Evolutionary conservation across 2,113 vertebrate genomes (phyloP).

Genomic region (Phalacrocorax carbo): DNA sequence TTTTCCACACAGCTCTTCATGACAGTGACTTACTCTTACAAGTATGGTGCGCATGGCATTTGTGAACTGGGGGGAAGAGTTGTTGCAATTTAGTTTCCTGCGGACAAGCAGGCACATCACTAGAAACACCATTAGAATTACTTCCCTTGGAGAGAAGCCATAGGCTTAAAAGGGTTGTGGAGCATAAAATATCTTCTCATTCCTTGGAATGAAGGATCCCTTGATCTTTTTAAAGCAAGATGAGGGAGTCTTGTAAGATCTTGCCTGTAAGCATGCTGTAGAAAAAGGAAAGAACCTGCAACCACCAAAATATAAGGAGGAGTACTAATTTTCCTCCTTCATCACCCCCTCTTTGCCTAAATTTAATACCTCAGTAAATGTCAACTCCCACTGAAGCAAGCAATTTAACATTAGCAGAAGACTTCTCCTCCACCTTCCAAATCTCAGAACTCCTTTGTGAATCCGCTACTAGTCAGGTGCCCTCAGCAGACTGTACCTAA

Average conservation of each 20-base stretch:
- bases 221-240: constrained; percentile 24
- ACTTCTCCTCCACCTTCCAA: background rate
- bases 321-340: constrained; percentile 1
- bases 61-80: background rate
- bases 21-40: background rate
- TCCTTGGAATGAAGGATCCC: constrained; percentile 31
- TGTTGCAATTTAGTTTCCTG: background rate
- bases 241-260: constrained; percentile 12
- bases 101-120: background rate
- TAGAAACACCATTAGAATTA: constrained; percentile 20
- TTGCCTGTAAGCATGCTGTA: background rate
- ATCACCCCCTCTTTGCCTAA: background rate
- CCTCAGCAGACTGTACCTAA: background rate
- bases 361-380: background rate
- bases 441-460: background rate
- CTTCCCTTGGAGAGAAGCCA: constrained; percentile 22
- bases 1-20: background rate
- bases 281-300: constrained; percentile 26
- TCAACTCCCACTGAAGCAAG: background rate
- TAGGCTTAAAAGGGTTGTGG: constrained; percentile 5
- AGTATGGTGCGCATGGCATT: background rate
- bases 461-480: background rate
- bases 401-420: background rate
- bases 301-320: constrained; percentile 13
- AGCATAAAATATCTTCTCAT: constrained; percentile 15